Conservation (phyloP, 2,888 invertebrate genomes). For the Pristionchus fissidentatus region DNA sequence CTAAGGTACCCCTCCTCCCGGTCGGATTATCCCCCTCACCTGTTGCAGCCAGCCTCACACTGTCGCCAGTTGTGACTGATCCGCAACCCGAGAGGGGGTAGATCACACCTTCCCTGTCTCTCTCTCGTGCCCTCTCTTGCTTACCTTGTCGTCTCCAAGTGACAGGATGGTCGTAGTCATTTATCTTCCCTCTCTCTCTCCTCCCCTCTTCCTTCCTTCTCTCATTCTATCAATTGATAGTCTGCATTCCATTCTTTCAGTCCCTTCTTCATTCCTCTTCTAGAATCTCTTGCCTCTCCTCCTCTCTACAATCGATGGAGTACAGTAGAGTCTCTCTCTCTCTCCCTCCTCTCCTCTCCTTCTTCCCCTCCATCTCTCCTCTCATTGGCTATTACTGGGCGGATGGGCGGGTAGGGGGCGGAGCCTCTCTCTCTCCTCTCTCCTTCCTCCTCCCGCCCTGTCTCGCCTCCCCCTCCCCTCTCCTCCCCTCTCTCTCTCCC, state of each 20-base stretch:
- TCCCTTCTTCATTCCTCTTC: background rate
- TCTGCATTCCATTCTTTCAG: background rate
- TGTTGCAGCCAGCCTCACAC: constrained; percentile 7
- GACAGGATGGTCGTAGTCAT: constrained; percentile 15
- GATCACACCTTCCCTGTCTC: constrained; percentile 15
- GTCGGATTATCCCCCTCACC: constrained; percentile 6
- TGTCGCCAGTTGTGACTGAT: background rate
- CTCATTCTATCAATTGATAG: background rate
- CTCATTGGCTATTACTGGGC: constrained; percentile 22
- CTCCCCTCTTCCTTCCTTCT: background rate
- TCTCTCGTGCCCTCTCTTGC: background rate
- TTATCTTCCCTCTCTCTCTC: constrained; percentile 15
- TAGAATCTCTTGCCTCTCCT: background rate
- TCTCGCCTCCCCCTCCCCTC: background rate
- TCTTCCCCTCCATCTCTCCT: background rate
- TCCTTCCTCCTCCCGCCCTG: background rate
- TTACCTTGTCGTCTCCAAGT: background rate
- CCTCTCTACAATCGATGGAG: constrained; percentile 35
- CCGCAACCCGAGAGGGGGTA: background rate
- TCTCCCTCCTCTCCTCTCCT: background rate
- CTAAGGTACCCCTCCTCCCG: constrained; percentile 3
- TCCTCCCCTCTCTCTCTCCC: background rate
- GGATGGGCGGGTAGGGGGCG: constrained; percentile 3
- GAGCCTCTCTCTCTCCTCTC: constrained; percentile 33
- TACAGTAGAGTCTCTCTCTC: constrained; percentile 18